Conservation (phyloP, 30 jellyfish, hydroid and myxozoan genomes). For the Nemopilema nomurai region DNA sequence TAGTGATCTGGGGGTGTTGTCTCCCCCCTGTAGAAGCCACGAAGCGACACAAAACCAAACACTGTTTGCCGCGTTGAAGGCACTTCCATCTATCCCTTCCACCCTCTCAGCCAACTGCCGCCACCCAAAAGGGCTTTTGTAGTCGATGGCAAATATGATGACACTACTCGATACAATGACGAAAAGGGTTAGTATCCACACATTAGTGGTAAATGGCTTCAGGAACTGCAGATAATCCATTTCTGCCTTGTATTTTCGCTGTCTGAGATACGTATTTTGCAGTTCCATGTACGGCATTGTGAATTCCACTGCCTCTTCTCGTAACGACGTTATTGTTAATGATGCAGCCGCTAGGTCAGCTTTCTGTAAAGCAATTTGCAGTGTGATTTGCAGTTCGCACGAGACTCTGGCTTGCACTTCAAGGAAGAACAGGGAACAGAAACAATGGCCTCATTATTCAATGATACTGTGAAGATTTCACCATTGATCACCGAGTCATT, state of each 20-base stretch:
- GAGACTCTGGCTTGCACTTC: too few species aligned
- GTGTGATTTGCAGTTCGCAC: too few species aligned
- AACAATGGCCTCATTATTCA: background rate
- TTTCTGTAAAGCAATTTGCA: slow-evolving; percentile 19
- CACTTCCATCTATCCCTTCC: slow-evolving; percentile 15
- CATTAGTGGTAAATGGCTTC: slow-evolving; percentile 43
- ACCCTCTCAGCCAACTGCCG: background rate
- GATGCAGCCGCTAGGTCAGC: slow-evolving; percentile 59
- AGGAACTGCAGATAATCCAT: slow-evolving; percentile 18
- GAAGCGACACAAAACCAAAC: slow-evolving; percentile 37
- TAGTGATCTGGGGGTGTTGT: slow-evolving; percentile 36
- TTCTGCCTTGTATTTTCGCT: background rate
- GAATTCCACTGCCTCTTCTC: slow-evolving; percentile 43
- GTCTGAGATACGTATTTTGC: slow-evolving; percentile 28
- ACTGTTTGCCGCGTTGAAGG: slow-evolving; percentile 31
- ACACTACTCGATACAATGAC: background rate
- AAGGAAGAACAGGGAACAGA: background rate
- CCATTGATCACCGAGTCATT: too few species aligned
- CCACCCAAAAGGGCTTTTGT: slow-evolving; percentile 46
- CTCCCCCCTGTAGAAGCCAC: slow-evolving; percentile 48
- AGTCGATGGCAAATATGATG: slow-evolving; percentile 12
- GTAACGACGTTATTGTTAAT: slow-evolving; percentile 36
- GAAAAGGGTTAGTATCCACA: slow-evolving; percentile 24
- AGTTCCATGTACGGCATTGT: slow-evolving; percentile 54
- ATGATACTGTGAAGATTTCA: too few species aligned